Evolutionary conservation across 2,797 vertebrate genomes (phyloP), one percentile per base, ranked within the genome.

Genomic region (Sebastiscus albofasciatus): DNA sequence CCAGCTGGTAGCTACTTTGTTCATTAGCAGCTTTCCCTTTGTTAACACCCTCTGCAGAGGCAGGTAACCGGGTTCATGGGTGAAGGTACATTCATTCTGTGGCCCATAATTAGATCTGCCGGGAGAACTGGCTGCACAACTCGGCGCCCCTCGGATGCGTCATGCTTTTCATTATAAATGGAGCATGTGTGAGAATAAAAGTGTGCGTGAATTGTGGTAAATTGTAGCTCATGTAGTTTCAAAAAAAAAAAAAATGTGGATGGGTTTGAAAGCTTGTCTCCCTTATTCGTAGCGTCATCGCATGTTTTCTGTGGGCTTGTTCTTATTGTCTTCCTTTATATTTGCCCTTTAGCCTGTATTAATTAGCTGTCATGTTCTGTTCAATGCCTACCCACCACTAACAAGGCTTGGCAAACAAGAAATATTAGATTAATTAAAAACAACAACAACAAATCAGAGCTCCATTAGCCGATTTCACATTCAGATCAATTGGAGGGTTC

Each of bases 61-160:
- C 82, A 67, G 85, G 86, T 85, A 78, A 78, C 85, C 24, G 79
- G 83, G 86, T 89, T 90, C 90, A 92, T 36, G 84, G 83, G 87
- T 92, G 81, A 85, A 87, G 84, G 73, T 85, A 77, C 81, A 82
- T 90, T 89, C 78, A 90, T 90, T 90, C 87, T 89, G 76, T 70
- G 85, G 72, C 75, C 75, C 79, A 55, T 95, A 94, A 95, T 94
- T 94, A 92, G 88, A 92, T 92, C 91, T 90, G 82, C 89, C 29
- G 89, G 90, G 92, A 93, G 79, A 93, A 81, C 79, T 66, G 12
- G 33, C 75, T 31, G 70, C 78, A 89, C 77, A 52, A 75, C 71
- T 82, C 80, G 49, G 65, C 7, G 71, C 55, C 76, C 72, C 72
- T 55, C 22, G n/a, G 66, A 78, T 55, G 81, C 22, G 6, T 81